Evolutionary conservation across 2,888 invertebrate genomes (phyloP).

Genomic region (Bellardia pandia): DNA sequence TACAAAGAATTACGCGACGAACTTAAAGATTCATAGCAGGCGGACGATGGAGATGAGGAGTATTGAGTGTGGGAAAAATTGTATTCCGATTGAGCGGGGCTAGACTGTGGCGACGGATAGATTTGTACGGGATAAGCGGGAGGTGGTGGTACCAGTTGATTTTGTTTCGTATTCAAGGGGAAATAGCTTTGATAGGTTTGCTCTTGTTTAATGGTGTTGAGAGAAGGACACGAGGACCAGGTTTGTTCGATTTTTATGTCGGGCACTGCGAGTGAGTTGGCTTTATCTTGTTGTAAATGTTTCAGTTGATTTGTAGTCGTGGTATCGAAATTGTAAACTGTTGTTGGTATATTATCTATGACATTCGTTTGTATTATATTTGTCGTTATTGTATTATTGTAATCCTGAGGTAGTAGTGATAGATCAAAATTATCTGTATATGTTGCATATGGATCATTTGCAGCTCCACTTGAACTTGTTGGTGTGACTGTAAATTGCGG

Average conservation of each 20-base stretch:
- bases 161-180: conserved; percentile 70
- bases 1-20: conserved; percentile 76
- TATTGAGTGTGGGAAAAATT: conserved; percentile 75
- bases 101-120: conserved; percentile 82
- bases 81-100: conserved; percentile 81
- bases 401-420: conserved; percentile 88
- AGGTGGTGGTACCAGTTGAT: conserved; percentile 79
- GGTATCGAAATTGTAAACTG: conserved; percentile 75
- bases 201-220: conserved; percentile 75
- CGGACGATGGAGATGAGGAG: conserved; percentile 41
- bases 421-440: conserved; percentile 89
- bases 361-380: conserved; percentile 55
- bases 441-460: conserved; percentile 80
- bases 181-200: conserved; percentile 68
- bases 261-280: conserved; percentile 72
- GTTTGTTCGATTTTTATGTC: conserved; percentile 83
- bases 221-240: conserved; percentile 77
- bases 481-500: conserved; percentile 54
- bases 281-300: conserved; percentile 39
- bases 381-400: conserved; percentile 77
- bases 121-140: conserved; percentile 79
- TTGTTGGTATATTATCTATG: conserved; percentile 78
- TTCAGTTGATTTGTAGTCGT: conserved; percentile 24
- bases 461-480: conserved; percentile 32
- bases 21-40: conserved; percentile 79